A percentile compares a stretch with the other conserved stretches of the same genome.
Evolutionary conservation across 2,797 vertebrate genomes (phyloP).

Genomic region (Steatocranus sp.): DNA sequence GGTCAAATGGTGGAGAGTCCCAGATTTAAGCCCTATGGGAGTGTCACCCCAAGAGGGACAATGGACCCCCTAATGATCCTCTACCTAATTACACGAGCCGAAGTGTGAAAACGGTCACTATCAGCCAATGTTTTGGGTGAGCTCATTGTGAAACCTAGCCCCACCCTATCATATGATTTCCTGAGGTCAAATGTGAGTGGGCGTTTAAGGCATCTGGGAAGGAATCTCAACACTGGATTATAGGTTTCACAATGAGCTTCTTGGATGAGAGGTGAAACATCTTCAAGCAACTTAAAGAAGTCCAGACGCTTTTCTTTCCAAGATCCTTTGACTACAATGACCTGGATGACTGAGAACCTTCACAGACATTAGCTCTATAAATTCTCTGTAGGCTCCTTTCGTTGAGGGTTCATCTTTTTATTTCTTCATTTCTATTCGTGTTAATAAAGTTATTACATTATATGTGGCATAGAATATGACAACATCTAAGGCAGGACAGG

Average conservation of each 20-base stretch:
- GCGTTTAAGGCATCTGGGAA: too few species aligned
- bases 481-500: neutral
- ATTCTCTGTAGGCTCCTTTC: fast-evolving
- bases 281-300: neutral
- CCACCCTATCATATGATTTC: neutral
- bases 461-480: neutral
- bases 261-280: neutral
- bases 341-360: neutral
- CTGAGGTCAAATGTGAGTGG: neutral
- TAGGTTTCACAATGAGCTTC: too few species aligned
- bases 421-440: neutral
- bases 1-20: neutral
- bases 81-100: neutral
- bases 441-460: neutral
- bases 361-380: neutral
- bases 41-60: too few species aligned
- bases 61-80: neutral
- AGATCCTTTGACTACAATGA: fast-evolving
- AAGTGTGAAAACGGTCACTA: neutral
- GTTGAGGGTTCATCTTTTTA: neutral
- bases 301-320: neutral
- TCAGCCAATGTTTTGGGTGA: too few species aligned
- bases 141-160: neutral
- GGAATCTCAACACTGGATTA: too few species aligned
- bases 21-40: neutral